Evolutionary conservation across 2,888 invertebrate species (phyloP), one percentile per base, ranked within the genome.

Genomic region (Leucania comma): DNA sequence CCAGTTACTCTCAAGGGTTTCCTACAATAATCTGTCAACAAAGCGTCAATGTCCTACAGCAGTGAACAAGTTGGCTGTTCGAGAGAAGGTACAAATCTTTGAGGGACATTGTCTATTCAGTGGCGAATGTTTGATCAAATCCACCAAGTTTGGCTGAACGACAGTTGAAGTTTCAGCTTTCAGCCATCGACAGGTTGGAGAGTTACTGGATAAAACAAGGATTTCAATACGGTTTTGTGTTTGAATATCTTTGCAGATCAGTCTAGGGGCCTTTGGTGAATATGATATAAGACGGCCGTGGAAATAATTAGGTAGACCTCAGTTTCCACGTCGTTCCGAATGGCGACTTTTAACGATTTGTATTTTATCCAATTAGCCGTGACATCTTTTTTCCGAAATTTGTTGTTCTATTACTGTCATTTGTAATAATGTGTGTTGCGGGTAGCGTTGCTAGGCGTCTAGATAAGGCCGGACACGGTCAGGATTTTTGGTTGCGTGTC

Each of bases 81-180:
- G 26, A 22, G 20, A 60, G n/a, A 32, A 51, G 42, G 26, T 26
- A 61, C 70, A 84, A 81, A 69, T 78, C 63, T 71, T 76, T 73
- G 71, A n/a, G 70, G 48, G 22, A 64, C 58, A 58, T 58, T 70
- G 68, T 78, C 58, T 67, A 71, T 60, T 68, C 68, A 61, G 42
- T 24, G 67, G 57, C 63, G 29, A 67, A 78, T 63, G 68, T 67
- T 77, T 83, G 82, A 85, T 84, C 77, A 61, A 65, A 75, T 66
- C 71, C 79, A 74, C 72, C 78, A 80, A 82, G 83, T 77, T 77
- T 69, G 62, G 26, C 14, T 48, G 53, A 50, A 59, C 57, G 73
- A 68, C 68, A 76, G 60, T 35, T 70, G 38, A 85, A 78, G 73
- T 78, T 84, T 80, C 66, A 75, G 66, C 42, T 51, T 65, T 65